Conservation (phyloP, 2,888 invertebrate genomes). For the Heliconius hortense region DNA sequence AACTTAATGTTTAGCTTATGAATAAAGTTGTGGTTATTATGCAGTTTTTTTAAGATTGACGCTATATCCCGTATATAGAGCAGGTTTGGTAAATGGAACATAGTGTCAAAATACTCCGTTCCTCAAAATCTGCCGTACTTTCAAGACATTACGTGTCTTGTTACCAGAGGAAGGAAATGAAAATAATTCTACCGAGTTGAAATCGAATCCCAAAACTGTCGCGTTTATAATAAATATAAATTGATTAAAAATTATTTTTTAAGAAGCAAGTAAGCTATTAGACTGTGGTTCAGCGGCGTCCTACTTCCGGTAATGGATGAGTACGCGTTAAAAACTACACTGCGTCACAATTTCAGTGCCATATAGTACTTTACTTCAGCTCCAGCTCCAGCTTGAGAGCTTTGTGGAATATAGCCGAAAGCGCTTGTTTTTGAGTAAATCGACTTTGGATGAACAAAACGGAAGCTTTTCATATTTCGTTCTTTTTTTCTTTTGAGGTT, state of each 20-base stretch:
- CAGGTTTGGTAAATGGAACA: no score
- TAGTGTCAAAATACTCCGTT: no score
- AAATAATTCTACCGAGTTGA: neutral
- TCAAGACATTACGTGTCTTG: neutral
- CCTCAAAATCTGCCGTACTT: no score
- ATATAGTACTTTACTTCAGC: neutral
- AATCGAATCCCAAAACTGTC: neutral
- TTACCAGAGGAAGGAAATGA: neutral
- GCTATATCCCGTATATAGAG: no score
- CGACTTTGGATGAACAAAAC: conserved; percentile 11
- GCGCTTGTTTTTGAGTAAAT: conserved; percentile 6
- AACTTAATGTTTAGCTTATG: no score
- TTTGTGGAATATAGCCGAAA: conserved; percentile 13
- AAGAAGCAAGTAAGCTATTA: conserved; percentile 2
- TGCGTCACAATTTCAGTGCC: conserved; percentile 13
- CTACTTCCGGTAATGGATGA: conserved; percentile 20
- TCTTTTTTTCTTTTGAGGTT: neutral
- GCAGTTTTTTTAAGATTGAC: no score
- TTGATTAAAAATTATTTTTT: no score
- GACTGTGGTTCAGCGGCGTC: conserved; percentile 8
- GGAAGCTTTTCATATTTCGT: neutral
- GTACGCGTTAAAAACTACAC: conserved; percentile 19
- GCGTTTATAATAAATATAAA: no score
- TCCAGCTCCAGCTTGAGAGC: neutral
- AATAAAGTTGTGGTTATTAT: no score